Conservation (phyloP, 2,888 invertebrate species). For the Micropterix aruncella region DNA sequence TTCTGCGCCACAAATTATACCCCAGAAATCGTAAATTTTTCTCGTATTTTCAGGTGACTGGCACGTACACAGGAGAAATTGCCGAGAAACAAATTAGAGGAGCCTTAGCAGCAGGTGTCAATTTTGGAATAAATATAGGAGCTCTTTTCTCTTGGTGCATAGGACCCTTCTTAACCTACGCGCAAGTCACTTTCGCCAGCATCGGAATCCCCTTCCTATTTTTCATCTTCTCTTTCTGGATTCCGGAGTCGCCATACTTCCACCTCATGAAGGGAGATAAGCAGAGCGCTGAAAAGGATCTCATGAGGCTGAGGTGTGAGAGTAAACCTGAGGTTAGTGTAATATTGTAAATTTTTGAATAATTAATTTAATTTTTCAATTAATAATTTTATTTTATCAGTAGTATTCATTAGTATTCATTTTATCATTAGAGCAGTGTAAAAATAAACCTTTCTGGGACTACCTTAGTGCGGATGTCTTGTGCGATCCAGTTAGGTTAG, state of each 20-base stretch:
- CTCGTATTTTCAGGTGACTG: conserved; percentile 18
- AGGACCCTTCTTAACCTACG: conserved; percentile 31
- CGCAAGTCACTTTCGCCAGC: conserved; percentile 30
- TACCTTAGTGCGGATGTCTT: too few species aligned
- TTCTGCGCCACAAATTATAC: too few species aligned
- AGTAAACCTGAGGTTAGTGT: conserved; percentile 18
- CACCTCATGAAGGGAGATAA: conserved; percentile 24
- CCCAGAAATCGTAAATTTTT: neutral
- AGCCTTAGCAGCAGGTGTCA: conserved; percentile 37
- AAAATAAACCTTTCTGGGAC: too few species aligned
- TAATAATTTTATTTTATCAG: too few species aligned
- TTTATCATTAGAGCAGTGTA: too few species aligned
- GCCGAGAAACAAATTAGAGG: conserved; percentile 40
- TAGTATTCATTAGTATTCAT: too few species aligned
- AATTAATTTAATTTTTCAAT: too few species aligned
- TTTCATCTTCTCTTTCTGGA: conserved; percentile 28
- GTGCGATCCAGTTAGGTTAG: too few species aligned
- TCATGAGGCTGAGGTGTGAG: conserved; percentile 30
- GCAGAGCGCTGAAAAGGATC: conserved; percentile 27
- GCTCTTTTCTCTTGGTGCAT: conserved; percentile 19
- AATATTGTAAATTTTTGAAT: too few species aligned
- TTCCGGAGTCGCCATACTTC: conserved; percentile 46
- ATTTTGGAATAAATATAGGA: conserved; percentile 28
- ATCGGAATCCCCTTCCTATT: conserved; percentile 28
- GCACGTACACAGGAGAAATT: conserved; percentile 45